Conservation (phyloP, 2,797 vertebrate genomes). For the Odontamblyopus lacepedii region DNA sequence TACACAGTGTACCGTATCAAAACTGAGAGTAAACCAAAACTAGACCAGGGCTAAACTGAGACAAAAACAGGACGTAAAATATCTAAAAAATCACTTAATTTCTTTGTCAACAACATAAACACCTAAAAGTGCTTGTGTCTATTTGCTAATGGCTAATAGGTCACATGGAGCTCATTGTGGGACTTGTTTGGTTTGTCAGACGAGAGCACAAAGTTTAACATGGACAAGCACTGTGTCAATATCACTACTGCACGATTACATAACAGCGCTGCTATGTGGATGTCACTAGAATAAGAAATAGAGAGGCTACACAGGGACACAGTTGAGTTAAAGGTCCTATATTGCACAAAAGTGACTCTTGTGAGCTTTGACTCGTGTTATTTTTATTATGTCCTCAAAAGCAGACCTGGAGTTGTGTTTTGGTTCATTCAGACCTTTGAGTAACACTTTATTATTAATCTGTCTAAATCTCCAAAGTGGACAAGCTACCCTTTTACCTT, state of each 20-base stretch:
- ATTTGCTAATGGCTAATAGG: neutral
- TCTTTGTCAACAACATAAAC: neutral
- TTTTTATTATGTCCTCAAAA: too few relatives aligned
- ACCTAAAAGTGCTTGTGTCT: neutral
- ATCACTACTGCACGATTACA: conserved; percentile 33
- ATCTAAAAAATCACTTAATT: neutral
- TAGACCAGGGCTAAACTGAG: too few relatives aligned
- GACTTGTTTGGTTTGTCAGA: conserved; percentile 37
- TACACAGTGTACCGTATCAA: too few relatives aligned
- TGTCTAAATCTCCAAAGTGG: too few relatives aligned
- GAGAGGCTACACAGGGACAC: neutral
- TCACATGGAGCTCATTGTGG: conserved; percentile 37
- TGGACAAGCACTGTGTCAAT: conserved; percentile 49
- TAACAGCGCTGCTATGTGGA: conserved; percentile 21
- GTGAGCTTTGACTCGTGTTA: too few relatives aligned
- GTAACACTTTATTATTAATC: too few relatives aligned
- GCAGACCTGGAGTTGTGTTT: too few relatives aligned
- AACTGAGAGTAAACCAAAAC: too few relatives aligned
- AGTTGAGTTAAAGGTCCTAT: neutral
- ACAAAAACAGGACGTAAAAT: neutral
- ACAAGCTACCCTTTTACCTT: too few relatives aligned
- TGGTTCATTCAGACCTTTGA: too few relatives aligned
- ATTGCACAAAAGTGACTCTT: too few relatives aligned
- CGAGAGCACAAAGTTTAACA: conserved; percentile 35
- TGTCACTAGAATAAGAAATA: neutral